Base-by-base conservation (phyloP, 2,113 vertebrate genomes). In the Neopipo cinnamomea region DNA sequence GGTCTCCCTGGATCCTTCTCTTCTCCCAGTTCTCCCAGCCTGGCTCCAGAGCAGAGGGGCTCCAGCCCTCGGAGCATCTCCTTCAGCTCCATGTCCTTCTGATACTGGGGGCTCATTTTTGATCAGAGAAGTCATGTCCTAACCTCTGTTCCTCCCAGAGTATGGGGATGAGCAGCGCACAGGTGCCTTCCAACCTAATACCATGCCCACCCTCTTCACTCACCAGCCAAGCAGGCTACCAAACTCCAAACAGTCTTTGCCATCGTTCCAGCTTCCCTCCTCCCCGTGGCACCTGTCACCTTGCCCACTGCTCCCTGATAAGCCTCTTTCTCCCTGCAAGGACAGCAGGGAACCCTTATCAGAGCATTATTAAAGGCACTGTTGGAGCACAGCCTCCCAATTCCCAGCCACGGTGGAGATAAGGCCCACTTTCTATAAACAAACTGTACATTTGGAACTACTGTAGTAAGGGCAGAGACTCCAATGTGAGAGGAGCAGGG, bases 331-430 rank as follows among this genome's bases (percentile, higher is more conserved):
- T 41, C 22, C 27, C 59, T 27, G 22, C 30, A 56, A 71, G 47
- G n/a, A 49, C 0, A 1, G 24, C 8, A 3, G 12, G 0, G 0
- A 74, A n/a, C 31, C 42, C 56, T 70, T 53, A 84, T 59, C 83
- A 24, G 17, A 63, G n/a, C 31, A 5, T 46, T 53, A 42, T 16
- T 62, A 42, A 90, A 78, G 41, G 39, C 70, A 9, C 59, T 56
- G 42, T 4, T 15, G 6, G 30, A 80, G 55, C 41, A 5, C 62
- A 78, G 59, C 41, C 35, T 80, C 35, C 31, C 33, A 68, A 0
- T 33, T 93, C 66, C 63, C 59, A 76, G 50, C 27, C 7, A 4
- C 1, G 0, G 3, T 2, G 18, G 14, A 76, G 76, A 44, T 35
- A 90, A 91, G n/a, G 35, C 25, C 18, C 39, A 30, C 27, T 80